Evolutionary conservation across 2,113 vertebrate genomes (phyloP).

Genomic region (Calonectris borealis): DNA sequence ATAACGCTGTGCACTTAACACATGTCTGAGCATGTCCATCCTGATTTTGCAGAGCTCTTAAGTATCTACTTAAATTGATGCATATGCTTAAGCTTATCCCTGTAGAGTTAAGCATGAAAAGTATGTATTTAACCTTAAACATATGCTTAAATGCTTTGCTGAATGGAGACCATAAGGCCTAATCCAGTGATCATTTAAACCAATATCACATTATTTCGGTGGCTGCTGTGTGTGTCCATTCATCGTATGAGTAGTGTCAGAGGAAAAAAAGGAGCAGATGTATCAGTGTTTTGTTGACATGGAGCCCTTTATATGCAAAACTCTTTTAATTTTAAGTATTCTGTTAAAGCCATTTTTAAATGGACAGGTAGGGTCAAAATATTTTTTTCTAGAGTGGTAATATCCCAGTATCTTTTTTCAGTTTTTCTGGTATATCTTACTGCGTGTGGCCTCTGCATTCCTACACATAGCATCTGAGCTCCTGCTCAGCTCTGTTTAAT

Average conservation of each 20-base stretch:
- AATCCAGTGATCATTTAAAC: constrained; percentile 60
- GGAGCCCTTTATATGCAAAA: background rate
- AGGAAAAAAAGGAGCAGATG: background rate
- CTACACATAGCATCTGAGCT: background rate
- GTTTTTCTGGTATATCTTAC: background rate
- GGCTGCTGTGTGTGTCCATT: background rate
- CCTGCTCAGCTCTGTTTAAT: background rate
- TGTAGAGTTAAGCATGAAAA: constrained; percentile 61
- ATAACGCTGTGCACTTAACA: constrained; percentile 19
- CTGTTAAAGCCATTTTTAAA: background rate
- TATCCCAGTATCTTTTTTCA: background rate
- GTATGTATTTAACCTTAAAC: constrained; percentile 67
- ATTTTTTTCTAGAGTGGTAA: background rate
- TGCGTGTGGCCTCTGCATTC: accelerated
- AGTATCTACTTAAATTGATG: constrained; percentile 65
- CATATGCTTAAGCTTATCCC: constrained; percentile 64
- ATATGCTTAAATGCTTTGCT: constrained; percentile 65
- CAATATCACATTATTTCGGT: constrained; percentile 36
- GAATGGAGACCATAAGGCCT: constrained; percentile 69
- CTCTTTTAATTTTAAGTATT: background rate
- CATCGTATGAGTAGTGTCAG: background rate
- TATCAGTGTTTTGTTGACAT: background rate
- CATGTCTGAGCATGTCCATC: constrained; percentile 51
- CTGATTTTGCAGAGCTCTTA: constrained; percentile 63
- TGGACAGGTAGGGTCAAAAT: background rate